Evolutionary conservation across 23 tunicate species (phyloP), one percentile per base, ranked within the genome.

Genomic region (Halocynthia aurantium): DNA sequence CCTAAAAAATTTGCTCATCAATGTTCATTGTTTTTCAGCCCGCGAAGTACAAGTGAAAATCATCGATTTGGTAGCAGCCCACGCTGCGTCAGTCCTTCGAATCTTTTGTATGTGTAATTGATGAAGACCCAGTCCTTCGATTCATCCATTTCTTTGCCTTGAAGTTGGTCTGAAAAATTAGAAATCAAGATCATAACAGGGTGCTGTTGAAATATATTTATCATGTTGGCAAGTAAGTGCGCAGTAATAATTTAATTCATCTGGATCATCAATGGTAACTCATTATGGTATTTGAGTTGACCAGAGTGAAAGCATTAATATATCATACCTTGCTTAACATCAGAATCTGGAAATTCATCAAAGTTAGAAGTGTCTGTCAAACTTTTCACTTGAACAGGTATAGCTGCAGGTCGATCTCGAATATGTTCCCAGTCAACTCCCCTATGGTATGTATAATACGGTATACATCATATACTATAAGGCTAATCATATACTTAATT

Each of bases 81-180:
- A 10, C 99, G 84, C 62, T 94, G 99, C 22, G 99, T 94, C n/a
- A 94, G 80, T 7, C 95, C 99, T 72, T 94, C 99, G 67, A 94
- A 94, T 57, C 99, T 85, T 74, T 94, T 94, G 87, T 94, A 94
- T 6, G 99, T 94, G 91, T 94, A 94, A 72, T 94, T 94, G 69
- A 94, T 84, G 83, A 94, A 94, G 50, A 94, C 99, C 99, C 99
- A 94, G 68, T 94, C 99, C 61, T 92, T 92, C 0, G 85, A 54
- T 64, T 92, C 98, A 51, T 92, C 98, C 7, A 92, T 83, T 53
- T 74, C 78, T 53, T 74, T 74, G 8, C 78, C 78, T 74, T 74
- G 78, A 17, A 44, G 50, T 89, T 89, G 96, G 70, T 89, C 96
- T 89, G 65, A 77, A 83, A 69, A 40, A 2, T 68, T 21, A 5